These are phyloP conservation scores for Grammomys dolichurus DNA, from an alignment of 2,113 vertebrate species.

Conservation along the genomic window DNA sequence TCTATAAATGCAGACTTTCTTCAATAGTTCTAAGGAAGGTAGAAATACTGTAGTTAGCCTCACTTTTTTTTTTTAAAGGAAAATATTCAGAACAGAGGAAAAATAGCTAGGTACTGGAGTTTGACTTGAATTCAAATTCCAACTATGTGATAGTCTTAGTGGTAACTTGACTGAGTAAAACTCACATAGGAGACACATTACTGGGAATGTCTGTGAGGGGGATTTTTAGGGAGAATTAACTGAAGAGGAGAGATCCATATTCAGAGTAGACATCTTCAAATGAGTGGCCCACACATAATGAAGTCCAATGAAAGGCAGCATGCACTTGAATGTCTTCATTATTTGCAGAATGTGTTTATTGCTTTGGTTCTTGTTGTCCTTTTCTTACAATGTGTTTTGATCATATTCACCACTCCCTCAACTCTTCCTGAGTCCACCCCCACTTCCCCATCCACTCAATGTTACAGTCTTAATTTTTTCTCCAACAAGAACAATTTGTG, in stretches of 20 bases:
- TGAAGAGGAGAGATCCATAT: not conserved
- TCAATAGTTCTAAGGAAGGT: not conserved
- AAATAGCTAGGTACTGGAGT: no score
- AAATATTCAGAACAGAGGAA: not conserved
- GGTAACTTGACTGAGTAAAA: not conserved
- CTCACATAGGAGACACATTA: not conserved
- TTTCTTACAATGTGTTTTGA: not conserved
- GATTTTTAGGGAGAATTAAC: not conserved
- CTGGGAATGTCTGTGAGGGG: not conserved
- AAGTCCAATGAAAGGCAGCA: not conserved
- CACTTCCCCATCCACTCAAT: not conserved
- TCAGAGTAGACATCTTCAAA: not conserved
- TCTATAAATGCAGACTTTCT: not conserved
- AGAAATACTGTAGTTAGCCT: not conserved
- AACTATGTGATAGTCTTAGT: not conserved
- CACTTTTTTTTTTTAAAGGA: not conserved
- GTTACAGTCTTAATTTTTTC: not conserved
- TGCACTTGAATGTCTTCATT: not conserved
- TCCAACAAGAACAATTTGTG: not conserved
- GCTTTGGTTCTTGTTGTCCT: not conserved
- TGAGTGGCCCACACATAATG: not conserved
- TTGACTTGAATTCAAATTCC: no score
- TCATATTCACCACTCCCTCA: not conserved
- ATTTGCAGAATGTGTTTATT: not conserved
- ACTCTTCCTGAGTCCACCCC: not conserved